Evolutionary conservation across 92 coral and sea anemone genomes (phyloP), one percentile per base, ranked within the genome.

Genomic region (Epizoanthus ramosus): DNA sequence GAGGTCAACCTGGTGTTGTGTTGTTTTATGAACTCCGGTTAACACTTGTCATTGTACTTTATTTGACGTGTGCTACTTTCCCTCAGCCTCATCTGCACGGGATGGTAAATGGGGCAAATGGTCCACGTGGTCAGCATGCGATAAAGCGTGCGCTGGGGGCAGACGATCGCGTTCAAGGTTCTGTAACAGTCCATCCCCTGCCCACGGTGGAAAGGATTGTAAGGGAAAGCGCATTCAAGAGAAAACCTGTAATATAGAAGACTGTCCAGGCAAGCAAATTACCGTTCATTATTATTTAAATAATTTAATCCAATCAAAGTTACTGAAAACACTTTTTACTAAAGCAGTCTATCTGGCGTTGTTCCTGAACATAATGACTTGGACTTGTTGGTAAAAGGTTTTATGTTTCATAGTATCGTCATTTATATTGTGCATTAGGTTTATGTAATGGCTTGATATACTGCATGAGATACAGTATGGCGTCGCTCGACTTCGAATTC

Each of bases 71-170:
- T 37, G 43, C 6, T 16, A 1, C 33, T 47, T 15, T 70, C 17
- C 2, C 16, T 14, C 57, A 90, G 94, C 80, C 53, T 41, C 64
- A 5, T 73, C 63, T 2, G 79, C 89, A 68, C 86, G 79, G 43
- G 81, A 84, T 74, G 94, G 94, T 35, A 67, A 65, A 10, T 90
- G 91, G 88, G 64, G 91, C 12, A 28, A 80, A 67, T 90, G 94
- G 94, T 80, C 94, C 13, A 21, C 73, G 1, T 90, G 94, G 94
- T 79, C 91, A 72, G 69, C 79, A 13, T 90, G 94, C 70, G 79
- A 79, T 31, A 88, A 85, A 28, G 89, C 85, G 4, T 90, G 94
- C 57, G 73, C 83, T 57, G 80, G 84, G 10, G 94, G 94, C 8
- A 84, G 58, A 74, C 75, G 80, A 81, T 73, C 31, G 19, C 84